Base-by-base conservation (phyloP, 2,113 vertebrate genomes). In the Anguilla japonica region DNA sequence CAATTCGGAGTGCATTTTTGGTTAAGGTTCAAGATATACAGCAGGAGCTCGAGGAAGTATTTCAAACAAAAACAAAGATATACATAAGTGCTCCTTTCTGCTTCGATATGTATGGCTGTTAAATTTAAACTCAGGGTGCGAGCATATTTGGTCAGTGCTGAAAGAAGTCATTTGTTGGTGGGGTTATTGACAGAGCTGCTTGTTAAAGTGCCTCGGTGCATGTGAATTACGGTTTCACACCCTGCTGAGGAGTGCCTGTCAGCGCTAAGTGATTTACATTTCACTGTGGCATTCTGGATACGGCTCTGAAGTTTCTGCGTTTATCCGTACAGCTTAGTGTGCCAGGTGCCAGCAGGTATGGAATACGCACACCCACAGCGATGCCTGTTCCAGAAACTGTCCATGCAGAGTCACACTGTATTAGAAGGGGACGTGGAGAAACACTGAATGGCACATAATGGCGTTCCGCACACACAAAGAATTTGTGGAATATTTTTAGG, bases 341-440 rank as follows among this genome's bases (percentile, higher is more conserved):
- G 39, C 50, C 78, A 81, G 56, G 53, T 85, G 40, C 39, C 53
- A 85, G 57, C 84, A 85, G 53, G 78, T 85, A 18, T 85, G 16
- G 29, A 56, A 56, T 41, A 56, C 78, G 34, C 34, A 34, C 16
- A 41, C n/a, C 16, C 71, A 79, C 26, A 34, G 34, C 13, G 18
- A 39, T n/a, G n/a, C 46, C 67, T 41, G 43, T 18, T 7, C 7
- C 2, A 29, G 26, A 0, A 67, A 5, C 18, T 26, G 60, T 34
- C n/a, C 18, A 14, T 53, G 63, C 26, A 57, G 26, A 53, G 46
- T 85, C 20, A 41, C 71, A 50, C 34, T 18, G 60, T 40, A 34
- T 39, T 75, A 60, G 75, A 80, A 60, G 75, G 9, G 50, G 67
- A 40, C 13, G 53, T 20, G 43, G 41, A 80, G 53, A 79, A 79